Evolutionary conservation across 2,797 vertebrate genomes (phyloP).

Genomic region (Sebastes reedi): DNA sequence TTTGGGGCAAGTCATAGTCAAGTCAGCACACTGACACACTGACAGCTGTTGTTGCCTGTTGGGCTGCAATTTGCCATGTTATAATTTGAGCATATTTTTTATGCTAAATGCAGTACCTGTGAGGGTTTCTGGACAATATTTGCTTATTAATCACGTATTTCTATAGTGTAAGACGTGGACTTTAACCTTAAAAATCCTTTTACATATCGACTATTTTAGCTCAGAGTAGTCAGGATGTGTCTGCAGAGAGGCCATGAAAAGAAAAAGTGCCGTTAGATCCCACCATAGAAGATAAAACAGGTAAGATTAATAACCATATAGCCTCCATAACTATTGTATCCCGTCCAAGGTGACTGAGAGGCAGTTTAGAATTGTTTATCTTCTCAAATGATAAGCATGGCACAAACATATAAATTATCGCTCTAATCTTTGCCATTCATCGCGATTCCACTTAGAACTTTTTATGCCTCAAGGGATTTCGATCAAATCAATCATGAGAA

Average conservation of each 20-base stretch:
- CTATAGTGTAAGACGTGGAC: background rate
- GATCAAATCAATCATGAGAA: background rate
- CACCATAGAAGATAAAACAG: background rate
- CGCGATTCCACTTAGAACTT: background rate
- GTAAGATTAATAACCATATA: background rate
- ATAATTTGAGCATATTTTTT: too few relatives aligned
- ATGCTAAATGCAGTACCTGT: too few relatives aligned
- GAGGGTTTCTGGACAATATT: too few relatives aligned
- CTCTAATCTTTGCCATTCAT: background rate
- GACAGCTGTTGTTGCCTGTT: too few relatives aligned
- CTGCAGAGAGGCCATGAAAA: background rate
- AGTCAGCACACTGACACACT: too few relatives aligned
- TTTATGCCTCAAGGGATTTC: background rate
- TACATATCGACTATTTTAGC: background rate
- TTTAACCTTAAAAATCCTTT: background rate
- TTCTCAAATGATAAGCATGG: constrained; percentile 1
- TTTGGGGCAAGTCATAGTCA: too few relatives aligned
- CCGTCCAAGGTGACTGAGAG: constrained; percentile 9
- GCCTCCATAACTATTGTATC: background rate
- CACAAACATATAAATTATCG: background rate
- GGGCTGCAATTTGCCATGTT: too few relatives aligned
- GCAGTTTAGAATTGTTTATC: background rate
- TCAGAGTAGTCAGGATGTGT: background rate
- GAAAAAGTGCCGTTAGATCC: background rate
- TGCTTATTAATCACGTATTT: background rate